Evolutionary conservation across 2,113 vertebrate species (phyloP), one percentile per base, ranked within the genome.

Genomic region (Rhinopomastus cyanomelas): DNA sequence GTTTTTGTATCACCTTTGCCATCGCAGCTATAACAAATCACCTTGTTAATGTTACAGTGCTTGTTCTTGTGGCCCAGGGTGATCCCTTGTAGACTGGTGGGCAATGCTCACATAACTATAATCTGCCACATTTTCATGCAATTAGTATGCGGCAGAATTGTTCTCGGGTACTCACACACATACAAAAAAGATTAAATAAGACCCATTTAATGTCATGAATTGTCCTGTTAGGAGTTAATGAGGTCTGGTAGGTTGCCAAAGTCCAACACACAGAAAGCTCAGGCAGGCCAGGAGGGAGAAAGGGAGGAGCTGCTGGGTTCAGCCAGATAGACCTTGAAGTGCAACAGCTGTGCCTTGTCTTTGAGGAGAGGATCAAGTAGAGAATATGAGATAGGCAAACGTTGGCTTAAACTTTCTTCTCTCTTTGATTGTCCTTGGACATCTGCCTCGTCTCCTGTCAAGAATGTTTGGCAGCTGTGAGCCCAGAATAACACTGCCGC

Each of bases 341-440:
- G 97, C 97, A 97, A 98, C 99, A 99, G 99, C 99, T 99, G 99
- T 98, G 98, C 89, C 90, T 97, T 97, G 98, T 98, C 98, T 99
- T 98, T 98, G 98, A 98, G 98, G 97, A 98, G 96, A 97, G 98
- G 98, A 98, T 98, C 98, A 98, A 98, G 97, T 97, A 88, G 97
- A 97, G 98, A 98, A 98, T 98, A 98, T 98, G 98, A 99, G 98
- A 98, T 98, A 98, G 98, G 98, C 98, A 98, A 99, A 98, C 97
- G 98, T 97, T 98, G 98, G 98, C 98, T 98, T 98, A 98, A 98
- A 98, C 98, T 98, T 98, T 98, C 98, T 97, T 97, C 98, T 98
- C 96, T 95, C 98, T 99, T 99, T 99, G 98, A 99, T 99, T 99
- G 98, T 98, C 98, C 97, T 99, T 99, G 98, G 98, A 98, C 98